Evolutionary conservation across 2,113 vertebrate species (phyloP), one percentile per base, ranked within the genome.

Genomic region (Heliornis fulica): DNA sequence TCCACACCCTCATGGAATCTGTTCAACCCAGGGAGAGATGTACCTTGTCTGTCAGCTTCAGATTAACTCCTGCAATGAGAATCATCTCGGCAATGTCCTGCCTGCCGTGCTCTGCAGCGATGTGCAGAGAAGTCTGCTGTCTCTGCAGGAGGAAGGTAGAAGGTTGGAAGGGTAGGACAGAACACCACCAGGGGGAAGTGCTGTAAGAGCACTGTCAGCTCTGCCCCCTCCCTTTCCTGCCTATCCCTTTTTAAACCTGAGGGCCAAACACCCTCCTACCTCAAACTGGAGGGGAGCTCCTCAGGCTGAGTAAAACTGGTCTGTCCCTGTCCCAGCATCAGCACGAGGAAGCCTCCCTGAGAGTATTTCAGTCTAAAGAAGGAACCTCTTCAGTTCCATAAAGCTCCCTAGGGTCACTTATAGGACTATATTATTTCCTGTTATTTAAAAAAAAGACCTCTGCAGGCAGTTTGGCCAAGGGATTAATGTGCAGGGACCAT

Each of bases 31-130:
- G 4, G 3, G 17, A 90, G 41, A 51, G 14, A 4, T 12, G 77
- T 81, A 99, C 99, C 98, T 99, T 99, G 94, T 99, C 99, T 4
- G 87, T 97, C 41, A 99, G 96, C 91, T 97, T 98, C 87, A 99
- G 98, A 92, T 99, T 98, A 19, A 98, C 98, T 15, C 99, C 98
- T 13, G 98, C 97, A 7, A 98, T 69, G 22, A 99, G 98, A 85
- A 99, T 98, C 97, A 99, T 98, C 95, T 99, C 99, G 0, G 98
- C 99, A 28, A 98, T 96, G 83, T 98, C 98, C 84, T 99, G 99
- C 57, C 98, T 92, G 61, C 98, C 98, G 0, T 98, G 97, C 88
- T 99, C 99, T 0, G 98, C 98, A 7, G 99, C 98, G 0, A 99
- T 97, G 93, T 99, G 99, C 32, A 99, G 97, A 0, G 99, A 96